Evolutionary conservation across 2,797 vertebrate species (phyloP), one percentile per base, ranked within the genome.

Genomic region (Hemitrygon akajei): DNA sequence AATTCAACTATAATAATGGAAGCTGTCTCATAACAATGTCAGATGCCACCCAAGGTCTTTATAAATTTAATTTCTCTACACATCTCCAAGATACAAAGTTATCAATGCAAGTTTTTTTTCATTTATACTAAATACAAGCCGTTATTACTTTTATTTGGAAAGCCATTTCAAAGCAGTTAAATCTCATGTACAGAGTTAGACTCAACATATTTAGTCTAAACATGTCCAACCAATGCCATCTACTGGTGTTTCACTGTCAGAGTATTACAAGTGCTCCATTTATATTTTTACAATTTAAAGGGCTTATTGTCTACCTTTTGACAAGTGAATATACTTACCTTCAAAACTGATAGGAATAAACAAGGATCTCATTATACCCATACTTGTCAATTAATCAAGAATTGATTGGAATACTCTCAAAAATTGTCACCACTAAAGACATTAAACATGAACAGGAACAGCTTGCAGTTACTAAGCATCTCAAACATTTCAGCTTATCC

Each of bases 151-250:
- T 47, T 47, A 73, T 56, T 3, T 56, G 11, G 40, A 75, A 47
- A 92, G 47, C 0, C 16, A 71, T 91, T 71, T 91, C 10, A 69
- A 71, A 60, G 56, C 60, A 89, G 40, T 30, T 27, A 47, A 0
- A 10, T 91, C 71, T 91, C 63, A 66, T 10, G 63, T 66, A 66
- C 63, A 66, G 63, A 10, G 14, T 66, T 66, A 66, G 22, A 75
- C 18, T 20, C 0, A 40, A 93, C 56, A 40, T 47, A 69, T 47
- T 40, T 11, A 40, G 69, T 71, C n/a, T 92, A 47, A 92, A 92
- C 30, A 34, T 92, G 7, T n/a, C n/a, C 40, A 76, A 75, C 75
- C 71, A 76, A 76, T 93, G 91, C 73, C 91, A 93, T 93, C 91
- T 93, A 93, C 91, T 93, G 91, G 91, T 12, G 58, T 76, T 75